Percentiles rank a stretch among this genome's conserved stretches.
These are phyloP conservation scores for Cepaea hortensis DNA, from an alignment of 2,888 invertebrate genomes.

Conservation along the genomic window DNA sequence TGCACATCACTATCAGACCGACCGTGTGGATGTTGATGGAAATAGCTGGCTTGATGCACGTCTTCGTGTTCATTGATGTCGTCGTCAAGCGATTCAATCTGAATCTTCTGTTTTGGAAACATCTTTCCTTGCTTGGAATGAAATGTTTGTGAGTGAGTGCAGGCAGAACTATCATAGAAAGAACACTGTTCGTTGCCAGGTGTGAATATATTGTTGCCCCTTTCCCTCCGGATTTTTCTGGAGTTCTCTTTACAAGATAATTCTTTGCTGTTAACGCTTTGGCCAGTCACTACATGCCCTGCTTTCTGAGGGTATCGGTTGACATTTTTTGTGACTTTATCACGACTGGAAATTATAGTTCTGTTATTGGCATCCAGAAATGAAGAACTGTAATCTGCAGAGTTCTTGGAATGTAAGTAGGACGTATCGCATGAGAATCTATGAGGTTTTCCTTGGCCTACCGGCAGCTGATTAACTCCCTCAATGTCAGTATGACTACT, in stretches of 20 bases:
- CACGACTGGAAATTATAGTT: constrained; percentile 20
- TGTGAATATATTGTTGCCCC: neutral
- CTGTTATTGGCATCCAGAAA: neutral
- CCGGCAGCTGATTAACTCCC: neutral
- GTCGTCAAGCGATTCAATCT: constrained; percentile 9
- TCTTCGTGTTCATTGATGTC: constrained; percentile 5
- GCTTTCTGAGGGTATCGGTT: constrained; percentile 1
- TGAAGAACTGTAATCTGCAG: too few relatives aligned
- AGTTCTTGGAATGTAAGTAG: neutral
- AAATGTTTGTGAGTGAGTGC: neutral
- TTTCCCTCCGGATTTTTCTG: neutral
- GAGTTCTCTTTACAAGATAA: neutral
- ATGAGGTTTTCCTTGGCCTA: neutral
- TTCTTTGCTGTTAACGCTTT: neutral
- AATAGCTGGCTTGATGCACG: too few relatives aligned
- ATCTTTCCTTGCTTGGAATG: constrained; percentile 11
- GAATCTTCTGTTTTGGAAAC: constrained; percentile 33
- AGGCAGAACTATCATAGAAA: neutral
- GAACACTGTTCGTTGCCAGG: neutral
- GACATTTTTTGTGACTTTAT: constrained; percentile 46
- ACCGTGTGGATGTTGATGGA: neutral
- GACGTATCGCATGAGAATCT: neutral
- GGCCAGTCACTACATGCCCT: neutral
- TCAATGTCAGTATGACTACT: neutral
- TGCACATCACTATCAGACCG: neutral